Base-by-base conservation (phyloP, 2,888 invertebrate species). In the Apoda limacodes region DNA sequence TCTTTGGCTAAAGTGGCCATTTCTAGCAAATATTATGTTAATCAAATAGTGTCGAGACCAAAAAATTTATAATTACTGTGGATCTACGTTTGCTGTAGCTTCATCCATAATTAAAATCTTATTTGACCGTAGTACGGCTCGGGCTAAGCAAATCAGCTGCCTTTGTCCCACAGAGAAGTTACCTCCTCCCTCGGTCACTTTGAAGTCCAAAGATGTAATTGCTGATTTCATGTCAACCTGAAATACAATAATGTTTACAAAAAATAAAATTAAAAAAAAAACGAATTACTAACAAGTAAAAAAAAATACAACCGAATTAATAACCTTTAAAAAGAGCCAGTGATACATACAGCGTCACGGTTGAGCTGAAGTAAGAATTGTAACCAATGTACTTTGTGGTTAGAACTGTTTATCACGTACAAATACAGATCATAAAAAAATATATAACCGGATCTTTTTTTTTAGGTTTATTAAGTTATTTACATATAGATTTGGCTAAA, bases 71-170 rank as follows among this genome's bases (percentile, higher is more conserved):
- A 65, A 75, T 60, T 43, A 82, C 82, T 92, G 90, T 19, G 92
- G 92, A 72, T 96, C 95, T 3, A 95, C 93, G 58, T 95, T 95
- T 3, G 95, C 95, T 0, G 95, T 95, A 3, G 95, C 95, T 74
- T 96, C 96, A 56, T 96, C 95, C 74, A 96, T 83, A 48, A 95
- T 88, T 7, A 96, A n/a, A n/a, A n/a, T n/a, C n/a, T n/a, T n/a
- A n/a, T n/a, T n/a, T n/a, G n/a, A n/a, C n/a, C n/a, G n/a, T 5
- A 96, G 80, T 48, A 96, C 88, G 4, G 95, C 95, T 33, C 96
- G 83, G 0, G 95, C 95, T 39, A 96, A 74, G 55, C 95, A 96
- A 45, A 96, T 87, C 31, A 96, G 66, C 59, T 96, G 96, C 13
- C 94, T 82, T 60, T 96, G 95, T 0, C 96, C 96, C 7, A 95